These are phyloP conservation scores for Geotrupes spiniger DNA, from an alignment of 2,888 invertebrate genomes.

Conservation along the genomic window DNA sequence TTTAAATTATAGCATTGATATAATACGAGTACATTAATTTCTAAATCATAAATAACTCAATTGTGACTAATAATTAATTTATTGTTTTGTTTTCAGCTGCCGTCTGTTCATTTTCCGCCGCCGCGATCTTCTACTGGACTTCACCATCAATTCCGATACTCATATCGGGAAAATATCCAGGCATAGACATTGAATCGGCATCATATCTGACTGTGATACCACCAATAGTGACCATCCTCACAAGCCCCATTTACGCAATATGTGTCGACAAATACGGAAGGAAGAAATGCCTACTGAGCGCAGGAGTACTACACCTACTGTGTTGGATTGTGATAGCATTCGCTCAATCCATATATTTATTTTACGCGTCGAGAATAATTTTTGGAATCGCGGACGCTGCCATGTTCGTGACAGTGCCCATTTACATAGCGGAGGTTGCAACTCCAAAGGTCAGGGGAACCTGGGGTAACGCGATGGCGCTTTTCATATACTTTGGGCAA, in stretches of 20 bases:
- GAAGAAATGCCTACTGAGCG: constrained; percentile 30
- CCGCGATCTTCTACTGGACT: constrained; percentile 29
- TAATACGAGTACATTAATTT: too few relatives aligned
- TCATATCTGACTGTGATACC: constrained; percentile 29
- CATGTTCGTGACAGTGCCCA: constrained; percentile 28
- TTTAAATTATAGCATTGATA: too few relatives aligned
- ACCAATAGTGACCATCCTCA: constrained; percentile 25
- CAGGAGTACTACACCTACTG: constrained; percentile 34
- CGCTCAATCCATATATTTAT: constrained; percentile 33
- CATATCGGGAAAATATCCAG: constrained; percentile 13
- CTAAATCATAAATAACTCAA: too few relatives aligned
- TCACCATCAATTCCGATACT: constrained; percentile 30
- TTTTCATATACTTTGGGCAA: constrained; percentile 31
- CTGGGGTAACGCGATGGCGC: constrained; percentile 37
- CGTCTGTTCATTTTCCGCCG: too few relatives aligned
- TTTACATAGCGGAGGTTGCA: constrained; percentile 39
- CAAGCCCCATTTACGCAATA: constrained; percentile 21
- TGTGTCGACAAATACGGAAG: constrained; percentile 30
- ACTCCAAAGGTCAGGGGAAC: constrained; percentile 37
- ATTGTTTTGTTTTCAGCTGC: too few relatives aligned
- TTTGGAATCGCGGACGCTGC: constrained; percentile 36
- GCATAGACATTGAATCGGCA: constrained; percentile 24
- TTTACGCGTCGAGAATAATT: constrained; percentile 37
- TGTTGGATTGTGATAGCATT: constrained; percentile 32
- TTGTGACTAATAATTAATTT: too few relatives aligned